Conservation (phyloP, 2,888 invertebrate species). For the Mythimna impura region DNA sequence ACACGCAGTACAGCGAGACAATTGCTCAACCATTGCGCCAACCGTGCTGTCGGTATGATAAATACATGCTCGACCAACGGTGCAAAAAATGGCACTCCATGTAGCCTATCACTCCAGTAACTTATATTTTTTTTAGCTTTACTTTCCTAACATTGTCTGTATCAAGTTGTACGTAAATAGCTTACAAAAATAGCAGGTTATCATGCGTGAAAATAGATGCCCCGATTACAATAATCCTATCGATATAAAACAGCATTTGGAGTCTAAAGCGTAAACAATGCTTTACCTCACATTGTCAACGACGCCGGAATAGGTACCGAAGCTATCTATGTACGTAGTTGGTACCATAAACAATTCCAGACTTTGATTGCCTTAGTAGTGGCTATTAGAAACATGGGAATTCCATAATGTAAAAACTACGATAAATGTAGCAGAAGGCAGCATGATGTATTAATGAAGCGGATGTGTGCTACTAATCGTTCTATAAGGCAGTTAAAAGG, state of each 20-base stretch:
- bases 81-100: background rate
- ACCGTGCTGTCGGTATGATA: no score
- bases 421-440: constrained; percentile 7
- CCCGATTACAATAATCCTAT: constrained; percentile 14
- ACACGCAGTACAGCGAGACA: no score
- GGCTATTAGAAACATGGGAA: constrained; percentile 25
- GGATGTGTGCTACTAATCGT: no score
- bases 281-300: constrained; percentile 40
- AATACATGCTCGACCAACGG: background rate
- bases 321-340: constrained; percentile 1
- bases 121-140: background rate
- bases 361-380: constrained; percentile 6
- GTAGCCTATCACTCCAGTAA: background rate
- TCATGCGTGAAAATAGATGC: constrained; percentile 21
- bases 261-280: constrained; percentile 28
- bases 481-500: no score
- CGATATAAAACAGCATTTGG: constrained; percentile 8
- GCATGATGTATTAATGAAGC: no score
- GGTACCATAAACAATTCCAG: constrained; percentile 25
- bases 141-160: constrained; percentile 12
- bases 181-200: constrained; percentile 23
- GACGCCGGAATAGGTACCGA: constrained; percentile 2
- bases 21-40: no score
- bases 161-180: constrained; percentile 1
- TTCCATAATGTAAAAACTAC: constrained; percentile 10